phyloP scores from a whole-genome alignment of 2,888 invertebrate species.

The Catocala fraxini region DNA sequence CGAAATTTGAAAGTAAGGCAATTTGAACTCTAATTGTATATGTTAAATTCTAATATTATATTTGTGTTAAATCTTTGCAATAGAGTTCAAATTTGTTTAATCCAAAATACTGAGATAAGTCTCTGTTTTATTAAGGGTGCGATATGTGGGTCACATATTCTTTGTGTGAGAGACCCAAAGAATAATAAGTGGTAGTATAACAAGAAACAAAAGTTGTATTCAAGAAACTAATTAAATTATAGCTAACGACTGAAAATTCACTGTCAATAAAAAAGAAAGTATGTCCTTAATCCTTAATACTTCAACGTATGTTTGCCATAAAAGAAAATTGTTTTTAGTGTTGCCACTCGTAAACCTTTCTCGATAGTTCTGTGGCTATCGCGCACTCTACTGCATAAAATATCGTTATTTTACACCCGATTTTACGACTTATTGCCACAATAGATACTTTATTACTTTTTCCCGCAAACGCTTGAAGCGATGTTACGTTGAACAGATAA shows the following conservation, averaged over 20 bases:
- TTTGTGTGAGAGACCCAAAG: too few species aligned
- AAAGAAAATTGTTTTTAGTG: slow-evolving; percentile 8
- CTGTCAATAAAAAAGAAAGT: slow-evolving; percentile 1
- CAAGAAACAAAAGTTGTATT: not conserved
- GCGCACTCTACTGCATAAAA: slow-evolving; percentile 21
- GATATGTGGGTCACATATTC: too few species aligned
- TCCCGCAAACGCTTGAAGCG: slow-evolving; percentile 6
- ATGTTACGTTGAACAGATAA: slow-evolving; percentile 1
- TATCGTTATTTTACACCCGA: slow-evolving; percentile 25
- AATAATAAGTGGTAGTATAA: not conserved
- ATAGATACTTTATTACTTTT: slow-evolving; percentile 29
- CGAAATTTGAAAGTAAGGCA: too few species aligned
- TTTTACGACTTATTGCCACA: slow-evolving; percentile 35
- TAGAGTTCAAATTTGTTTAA: too few species aligned
- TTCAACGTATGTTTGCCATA: slow-evolving; percentile 8
- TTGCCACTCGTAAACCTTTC: slow-evolving; percentile 29
- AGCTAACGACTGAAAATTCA: not conserved
- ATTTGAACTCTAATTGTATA: too few species aligned
- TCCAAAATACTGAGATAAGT: too few species aligned
- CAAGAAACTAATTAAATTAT: not conserved
- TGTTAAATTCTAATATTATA: too few species aligned
- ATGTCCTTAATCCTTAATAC: slow-evolving; percentile 9
- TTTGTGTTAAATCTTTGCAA: too few species aligned
- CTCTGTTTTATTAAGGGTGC: too few species aligned
- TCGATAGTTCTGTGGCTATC: slow-evolving; percentile 24